These are phyloP conservation scores for Calvadosia cruxmelitensis DNA, from an alignment of 30 jellyfish, hydroid and myxozoan species.

Conservation along the genomic window DNA sequence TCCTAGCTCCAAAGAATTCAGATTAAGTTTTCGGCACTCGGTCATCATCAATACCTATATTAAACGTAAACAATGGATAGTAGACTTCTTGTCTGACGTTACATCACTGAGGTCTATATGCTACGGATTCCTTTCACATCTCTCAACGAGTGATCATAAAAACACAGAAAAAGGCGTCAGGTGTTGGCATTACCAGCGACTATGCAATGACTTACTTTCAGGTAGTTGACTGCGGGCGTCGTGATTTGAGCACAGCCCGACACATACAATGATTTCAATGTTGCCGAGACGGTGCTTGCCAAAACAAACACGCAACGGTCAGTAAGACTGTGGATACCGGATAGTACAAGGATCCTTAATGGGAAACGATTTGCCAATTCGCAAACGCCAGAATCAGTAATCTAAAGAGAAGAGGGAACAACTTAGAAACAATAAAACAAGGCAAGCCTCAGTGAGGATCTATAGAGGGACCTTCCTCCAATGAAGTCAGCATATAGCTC, in stretches of 20 bases:
- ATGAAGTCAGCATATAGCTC: too few species aligned
- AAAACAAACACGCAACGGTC: conserved; percentile 29
- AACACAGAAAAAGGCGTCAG: too few species aligned
- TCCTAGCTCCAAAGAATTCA: too few species aligned
- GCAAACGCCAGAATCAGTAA: conserved; percentile 52
- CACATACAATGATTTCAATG: conserved; percentile 27
- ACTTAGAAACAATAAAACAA: too few species aligned
- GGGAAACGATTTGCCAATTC: conserved; percentile 32
- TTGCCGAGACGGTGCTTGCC: conserved; percentile 38
- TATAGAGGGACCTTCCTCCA: too few species aligned
- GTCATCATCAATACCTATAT: too few species aligned
- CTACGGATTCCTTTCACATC: too few species aligned
- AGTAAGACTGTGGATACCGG: conserved; percentile 39
- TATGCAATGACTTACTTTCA: conserved; percentile 19
- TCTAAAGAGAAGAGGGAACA: conserved; percentile 17
- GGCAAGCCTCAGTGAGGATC: neutral
- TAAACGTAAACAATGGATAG: too few species aligned
- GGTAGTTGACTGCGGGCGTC: conserved; percentile 32
- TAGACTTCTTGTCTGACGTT: too few species aligned
- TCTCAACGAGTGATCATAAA: too few species aligned
- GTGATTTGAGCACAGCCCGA: conserved; percentile 59
- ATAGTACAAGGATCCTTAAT: conserved; percentile 18
- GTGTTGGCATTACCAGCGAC: neutral
- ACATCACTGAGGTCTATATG: too few species aligned
- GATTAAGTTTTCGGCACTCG: too few species aligned